Conservation (phyloP, 2,888 invertebrate genomes). For the Zaprionus obscuricornis region DNA sequence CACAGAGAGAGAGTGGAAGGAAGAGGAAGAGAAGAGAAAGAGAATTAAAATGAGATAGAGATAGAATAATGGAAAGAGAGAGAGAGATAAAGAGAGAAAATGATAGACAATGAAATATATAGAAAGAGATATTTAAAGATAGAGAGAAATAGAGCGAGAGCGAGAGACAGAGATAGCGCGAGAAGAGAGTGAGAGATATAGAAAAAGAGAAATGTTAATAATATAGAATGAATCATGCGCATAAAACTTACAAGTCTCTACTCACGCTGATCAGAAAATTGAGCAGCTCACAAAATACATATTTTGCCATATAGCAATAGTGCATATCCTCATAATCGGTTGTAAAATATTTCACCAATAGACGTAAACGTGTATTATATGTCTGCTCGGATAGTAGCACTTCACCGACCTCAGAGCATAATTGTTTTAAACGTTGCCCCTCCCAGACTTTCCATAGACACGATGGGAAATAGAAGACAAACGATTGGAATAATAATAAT, state of each 20-base stretch:
- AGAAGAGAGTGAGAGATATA: too few relatives aligned
- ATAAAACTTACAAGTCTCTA: constrained; percentile 41
- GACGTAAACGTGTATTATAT: constrained; percentile 65
- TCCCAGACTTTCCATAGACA: constrained; percentile 83
- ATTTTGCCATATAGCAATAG: constrained; percentile 86
- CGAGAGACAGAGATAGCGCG: too few relatives aligned
- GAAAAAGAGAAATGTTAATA: background rate
- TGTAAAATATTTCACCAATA: constrained; percentile 79
- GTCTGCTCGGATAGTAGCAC: constrained; percentile 75
- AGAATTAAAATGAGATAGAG: background rate
- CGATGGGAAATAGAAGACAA: constrained; percentile 80
- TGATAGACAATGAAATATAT: too few relatives aligned
- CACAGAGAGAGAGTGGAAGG: too few relatives aligned
- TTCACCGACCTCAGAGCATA: constrained; percentile 80
- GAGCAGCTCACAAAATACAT: constrained; percentile 89
- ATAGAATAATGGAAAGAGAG: too few relatives aligned
- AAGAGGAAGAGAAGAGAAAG: too few relatives aligned
- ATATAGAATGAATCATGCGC: too few relatives aligned
- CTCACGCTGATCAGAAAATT: constrained; percentile 90
- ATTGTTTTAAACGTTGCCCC: constrained; percentile 83
- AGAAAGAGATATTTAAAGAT: too few relatives aligned
- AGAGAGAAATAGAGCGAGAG: too few relatives aligned
- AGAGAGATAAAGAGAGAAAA: background rate
- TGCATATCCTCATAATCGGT: constrained; percentile 80
- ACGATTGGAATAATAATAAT: constrained; percentile 77